Evolutionary conservation across 2,797 vertebrate genomes (phyloP).

Genomic region (Urocyon cinereoargenteus): DNA sequence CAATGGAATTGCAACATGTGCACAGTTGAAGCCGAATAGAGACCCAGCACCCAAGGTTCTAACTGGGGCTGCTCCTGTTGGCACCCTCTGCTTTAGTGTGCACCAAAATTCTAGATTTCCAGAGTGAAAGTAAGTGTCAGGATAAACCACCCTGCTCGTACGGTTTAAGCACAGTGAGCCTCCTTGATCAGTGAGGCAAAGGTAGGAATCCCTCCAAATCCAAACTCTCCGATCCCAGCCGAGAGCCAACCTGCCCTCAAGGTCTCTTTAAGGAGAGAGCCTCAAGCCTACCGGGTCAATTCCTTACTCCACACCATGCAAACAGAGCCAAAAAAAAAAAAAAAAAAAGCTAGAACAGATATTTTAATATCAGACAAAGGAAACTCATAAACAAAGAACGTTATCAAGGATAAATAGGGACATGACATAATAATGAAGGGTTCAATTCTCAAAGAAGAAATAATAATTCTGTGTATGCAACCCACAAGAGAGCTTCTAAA

Average conservation of each 20-base stretch:
- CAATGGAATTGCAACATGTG: background rate
- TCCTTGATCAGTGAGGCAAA: background rate
- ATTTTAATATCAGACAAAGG: background rate
- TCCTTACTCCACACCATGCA: background rate
- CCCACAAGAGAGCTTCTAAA: constrained; percentile 26
- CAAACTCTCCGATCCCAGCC: background rate
- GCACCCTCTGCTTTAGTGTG: background rate
- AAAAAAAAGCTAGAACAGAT: background rate
- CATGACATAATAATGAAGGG: background rate
- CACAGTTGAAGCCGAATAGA: background rate
- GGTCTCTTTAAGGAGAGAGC: background rate
- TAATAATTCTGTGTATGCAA: background rate
- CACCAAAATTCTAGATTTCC: background rate
- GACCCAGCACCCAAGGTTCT: background rate
- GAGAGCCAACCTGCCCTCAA: background rate
- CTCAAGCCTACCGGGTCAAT: background rate
- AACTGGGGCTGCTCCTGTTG: background rate
- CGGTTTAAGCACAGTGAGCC: background rate
- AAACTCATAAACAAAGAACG: background rate
- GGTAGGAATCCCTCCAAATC: background rate
- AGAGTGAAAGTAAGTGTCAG: background rate
- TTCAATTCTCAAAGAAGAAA: background rate
- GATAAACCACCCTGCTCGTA: background rate
- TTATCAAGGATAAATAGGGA: background rate
- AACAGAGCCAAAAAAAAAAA: background rate